phyloP scores from a whole-genome alignment of 2,888 invertebrate species.

The Epinotia nisella region DNA sequence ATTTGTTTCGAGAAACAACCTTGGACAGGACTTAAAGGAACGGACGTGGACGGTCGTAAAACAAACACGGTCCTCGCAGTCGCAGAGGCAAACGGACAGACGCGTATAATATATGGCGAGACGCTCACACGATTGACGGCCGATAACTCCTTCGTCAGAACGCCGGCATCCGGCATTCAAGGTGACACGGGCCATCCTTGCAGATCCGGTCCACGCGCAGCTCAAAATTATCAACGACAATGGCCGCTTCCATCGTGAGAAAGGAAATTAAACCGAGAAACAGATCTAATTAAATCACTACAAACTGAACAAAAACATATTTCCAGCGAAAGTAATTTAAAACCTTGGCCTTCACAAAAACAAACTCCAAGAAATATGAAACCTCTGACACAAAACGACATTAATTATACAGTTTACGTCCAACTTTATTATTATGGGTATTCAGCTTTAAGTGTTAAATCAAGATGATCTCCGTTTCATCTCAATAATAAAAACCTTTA shows the following conservation, averaged over 20 bases:
- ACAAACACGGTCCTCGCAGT: constrained; percentile 74
- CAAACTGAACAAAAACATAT: constrained; percentile 1
- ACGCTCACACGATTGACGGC: constrained; percentile 79
- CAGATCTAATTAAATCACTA: constrained; percentile 1
- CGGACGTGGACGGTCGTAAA: constrained; percentile 81
- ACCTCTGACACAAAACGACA: constrained; percentile 57
- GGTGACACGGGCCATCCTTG: constrained; percentile 81
- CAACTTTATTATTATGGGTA: constrained; percentile 49
- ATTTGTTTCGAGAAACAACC: constrained; percentile 65
- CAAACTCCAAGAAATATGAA: constrained; percentile 56
- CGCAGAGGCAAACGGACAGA: constrained; percentile 75
- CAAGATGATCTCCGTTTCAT: constrained; percentile 52
- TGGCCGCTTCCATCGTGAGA: constrained; percentile 47
- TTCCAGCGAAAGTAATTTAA: constrained; percentile 30
- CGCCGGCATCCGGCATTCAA: constrained; percentile 81
- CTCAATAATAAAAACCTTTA: constrained; percentile 54
- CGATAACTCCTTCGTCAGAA: constrained; percentile 78
- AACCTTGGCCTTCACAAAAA: constrained; percentile 33
- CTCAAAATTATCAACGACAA: constrained; percentile 55
- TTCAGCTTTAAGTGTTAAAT: constrained; percentile 59
- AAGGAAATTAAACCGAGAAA: constrained; percentile 46
- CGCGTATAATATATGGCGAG: constrained; percentile 75
- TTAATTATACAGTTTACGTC: constrained; percentile 56
- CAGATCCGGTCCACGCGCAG: constrained; percentile 69
- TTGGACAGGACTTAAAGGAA: constrained; percentile 72